These are phyloP conservation scores for Microctonus hyperodae DNA, from an alignment of 2,888 invertebrate genomes.

Conservation along the genomic window DNA sequence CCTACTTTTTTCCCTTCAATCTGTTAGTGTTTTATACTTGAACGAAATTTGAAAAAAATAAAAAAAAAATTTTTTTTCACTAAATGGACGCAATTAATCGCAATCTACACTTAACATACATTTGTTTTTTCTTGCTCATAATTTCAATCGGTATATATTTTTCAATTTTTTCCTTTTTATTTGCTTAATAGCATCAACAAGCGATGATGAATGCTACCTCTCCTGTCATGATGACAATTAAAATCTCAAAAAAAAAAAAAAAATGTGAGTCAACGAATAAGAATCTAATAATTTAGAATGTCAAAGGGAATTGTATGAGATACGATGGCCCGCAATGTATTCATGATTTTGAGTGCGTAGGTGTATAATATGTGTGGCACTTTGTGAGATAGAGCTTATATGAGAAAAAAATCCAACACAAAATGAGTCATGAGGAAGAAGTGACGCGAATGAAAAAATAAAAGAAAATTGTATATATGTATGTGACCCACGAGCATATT, in stretches of 20 bases:
- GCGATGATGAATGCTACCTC: slow-evolving; percentile 17
- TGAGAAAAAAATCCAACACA: background rate
- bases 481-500: slow-evolving; percentile 7
- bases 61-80: background rate
- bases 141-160: slow-evolving; percentile 5
- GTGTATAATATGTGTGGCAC: background rate
- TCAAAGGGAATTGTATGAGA: background rate
- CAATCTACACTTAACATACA: slow-evolving; percentile 11
- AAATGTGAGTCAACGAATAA: background rate
- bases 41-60: slow-evolving; percentile 3
- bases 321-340: slow-evolving; percentile 7
- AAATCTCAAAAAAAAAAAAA: slow-evolving; percentile 11
- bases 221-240: background rate
- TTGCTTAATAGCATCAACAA: slow-evolving; percentile 12
- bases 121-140: background rate
- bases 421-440: slow-evolving; percentile 10
- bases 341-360: background rate
- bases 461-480: slow-evolving; percentile 18
- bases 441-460: slow-evolving; percentile 9
- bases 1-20: slow-evolving; percentile 30
- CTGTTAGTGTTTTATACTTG: slow-evolving; percentile 19
- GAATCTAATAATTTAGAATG: background rate
- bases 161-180: background rate
- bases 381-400: slow-evolving; percentile 5
- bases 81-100: slow-evolving; percentile 31